Base-by-base conservation (phyloP, 1,140 invertebrate genomes). In the Glossosoma conforme region DNA sequence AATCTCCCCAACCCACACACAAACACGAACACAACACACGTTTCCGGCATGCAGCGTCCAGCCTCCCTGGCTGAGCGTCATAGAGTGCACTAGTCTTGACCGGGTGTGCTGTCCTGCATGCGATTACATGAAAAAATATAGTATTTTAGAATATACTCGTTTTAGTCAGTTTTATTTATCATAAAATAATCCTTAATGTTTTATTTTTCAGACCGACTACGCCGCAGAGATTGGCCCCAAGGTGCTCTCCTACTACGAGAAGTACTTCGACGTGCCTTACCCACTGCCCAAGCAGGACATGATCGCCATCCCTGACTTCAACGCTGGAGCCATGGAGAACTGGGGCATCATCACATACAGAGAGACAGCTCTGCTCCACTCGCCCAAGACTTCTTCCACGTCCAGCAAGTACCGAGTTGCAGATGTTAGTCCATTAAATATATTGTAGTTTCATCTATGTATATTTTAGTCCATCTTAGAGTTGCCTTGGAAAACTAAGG, bases 321-420 rank as follows among this genome's bases (percentile, higher is more conserved):
- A 75, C 10, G 78, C 83, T 1, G 86, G 86, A 0, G 89, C 87
- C 9, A 90, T 90, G 86, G 87, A 93, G 68, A 89, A 89, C 60
- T 82, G 80, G 80, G 80, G 80, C 1, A 62, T 82, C 17, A 75
- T 82, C 54, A 81, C 79, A 0, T 82, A 79, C 54, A 63, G 79
- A 33, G 79, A 82, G 68, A 84, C 81, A 0, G 77, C 80, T 0
- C 65, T 94, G 52, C 69, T 95, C 1, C 87, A 82, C 58, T 83
- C 90, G 62, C 75, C 77, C 8, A 66, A 76, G 11, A 69, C 78
- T 17, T 82, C 84, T 0, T 81, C 85, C 0, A 73, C 77, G 13
- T 47, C 65, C 1, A 81, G 77, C 52, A 80, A 83, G 60, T 75
- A 83, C 41, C 65, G 75, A 10, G 78, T 90, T 2, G 84, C 85